Evolutionary conservation across 2,888 invertebrate species (phyloP).

Genomic region (Coleophora flavipennella): DNA sequence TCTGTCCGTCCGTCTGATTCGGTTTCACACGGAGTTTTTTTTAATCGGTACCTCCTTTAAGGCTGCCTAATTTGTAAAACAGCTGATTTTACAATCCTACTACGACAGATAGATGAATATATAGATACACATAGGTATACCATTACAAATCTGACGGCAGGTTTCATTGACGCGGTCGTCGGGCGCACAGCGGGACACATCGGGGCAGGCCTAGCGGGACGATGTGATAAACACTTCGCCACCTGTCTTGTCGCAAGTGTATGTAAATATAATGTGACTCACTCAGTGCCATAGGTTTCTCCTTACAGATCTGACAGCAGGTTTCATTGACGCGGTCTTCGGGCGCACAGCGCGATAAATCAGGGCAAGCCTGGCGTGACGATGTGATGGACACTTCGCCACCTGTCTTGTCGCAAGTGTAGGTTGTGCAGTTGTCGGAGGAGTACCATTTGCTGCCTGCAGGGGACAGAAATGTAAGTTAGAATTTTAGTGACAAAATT

Average conservation of each 20-base stretch:
- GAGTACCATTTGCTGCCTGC: conserved; percentile 73
- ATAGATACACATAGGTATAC: conserved; percentile 53
- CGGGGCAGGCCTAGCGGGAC: conserved; percentile 73
- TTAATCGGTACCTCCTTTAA: too few species aligned
- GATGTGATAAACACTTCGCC: conserved; percentile 70
- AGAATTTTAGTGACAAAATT: too few species aligned
- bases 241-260: conserved; percentile 55
- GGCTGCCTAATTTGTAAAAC: too few species aligned
- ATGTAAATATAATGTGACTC: conserved; percentile 43
- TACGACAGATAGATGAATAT: too few species aligned
- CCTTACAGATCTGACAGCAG: conserved; percentile 79
- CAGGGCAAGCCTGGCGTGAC: conserved; percentile 73
- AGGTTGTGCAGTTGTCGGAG: conserved; percentile 77
- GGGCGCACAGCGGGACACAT: conserved; percentile 72
- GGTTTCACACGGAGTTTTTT: too few species aligned
- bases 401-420: conserved; percentile 55
- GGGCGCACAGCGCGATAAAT: conserved; percentile 72
- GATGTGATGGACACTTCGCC: conserved; percentile 70
- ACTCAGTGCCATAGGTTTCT: conserved; percentile 47
- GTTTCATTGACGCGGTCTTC: conserved; percentile 72
- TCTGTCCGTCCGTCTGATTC: too few species aligned
- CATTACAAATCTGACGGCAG: conserved; percentile 79
- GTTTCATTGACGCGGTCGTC: conserved; percentile 72
- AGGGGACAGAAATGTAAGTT: too few species aligned
- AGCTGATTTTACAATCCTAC: too few species aligned